These are phyloP conservation scores for Thalassophryne amazonica DNA, from an alignment of 2,797 vertebrate species.

Conservation along the genomic window DNA sequence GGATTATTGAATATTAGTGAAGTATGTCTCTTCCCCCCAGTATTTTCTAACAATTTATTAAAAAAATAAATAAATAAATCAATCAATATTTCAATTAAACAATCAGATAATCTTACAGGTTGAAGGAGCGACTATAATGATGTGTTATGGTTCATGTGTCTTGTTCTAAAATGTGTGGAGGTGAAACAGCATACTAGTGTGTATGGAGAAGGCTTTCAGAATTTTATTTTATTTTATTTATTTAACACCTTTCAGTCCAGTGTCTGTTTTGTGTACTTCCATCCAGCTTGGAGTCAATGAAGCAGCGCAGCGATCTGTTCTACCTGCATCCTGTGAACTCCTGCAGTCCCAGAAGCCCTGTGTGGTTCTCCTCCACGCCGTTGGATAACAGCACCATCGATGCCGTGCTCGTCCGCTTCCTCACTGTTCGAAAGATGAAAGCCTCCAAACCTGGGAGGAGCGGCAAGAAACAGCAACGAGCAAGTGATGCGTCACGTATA, in stretches of 20 bases:
- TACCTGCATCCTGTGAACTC: conserved; percentile 87
- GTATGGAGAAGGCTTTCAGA: no score
- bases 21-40: no score
- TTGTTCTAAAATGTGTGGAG: no score
- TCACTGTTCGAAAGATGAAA: conserved; percentile 86
- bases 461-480: background rate
- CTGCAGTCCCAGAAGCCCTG: conserved; percentile 89
- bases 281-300: conserved; percentile 85
- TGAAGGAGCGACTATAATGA: no score
- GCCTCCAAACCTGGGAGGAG: conserved; percentile 30
- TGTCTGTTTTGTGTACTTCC: background rate
- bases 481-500: background rate
- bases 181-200: no score
- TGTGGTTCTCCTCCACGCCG: conserved; percentile 87
- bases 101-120: no score
- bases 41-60: no score
- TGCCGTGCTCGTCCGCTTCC: conserved; percentile 87
- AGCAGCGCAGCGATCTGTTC: conserved; percentile 84
- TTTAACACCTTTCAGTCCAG: background rate
- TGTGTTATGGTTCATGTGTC: no score
- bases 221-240: no score
- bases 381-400: conserved; percentile 85
- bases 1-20: no score
- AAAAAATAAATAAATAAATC: no score
- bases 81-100: no score